These are phyloP conservation scores for Electrona antarctica DNA, from an alignment of 2,113 vertebrate species.

Conservation along the genomic window DNA sequence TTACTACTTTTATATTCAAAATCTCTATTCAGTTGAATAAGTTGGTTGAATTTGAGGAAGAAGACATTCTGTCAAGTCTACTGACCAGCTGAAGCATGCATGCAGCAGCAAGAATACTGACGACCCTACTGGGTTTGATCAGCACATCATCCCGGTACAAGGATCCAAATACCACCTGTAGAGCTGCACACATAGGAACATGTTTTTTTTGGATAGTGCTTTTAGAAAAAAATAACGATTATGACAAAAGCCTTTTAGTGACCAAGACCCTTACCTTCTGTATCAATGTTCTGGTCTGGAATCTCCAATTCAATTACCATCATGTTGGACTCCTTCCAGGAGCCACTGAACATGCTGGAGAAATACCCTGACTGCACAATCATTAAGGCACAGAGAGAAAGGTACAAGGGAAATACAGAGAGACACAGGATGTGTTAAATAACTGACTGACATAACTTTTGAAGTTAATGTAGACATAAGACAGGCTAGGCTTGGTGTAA, in stretches of 20 bases:
- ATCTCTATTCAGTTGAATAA: no score
- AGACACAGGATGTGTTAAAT: background rate
- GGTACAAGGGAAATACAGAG: background rate
- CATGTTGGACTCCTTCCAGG: slow-evolving; percentile 98
- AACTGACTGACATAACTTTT: no score
- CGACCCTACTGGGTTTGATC: slow-evolving; percentile 92
- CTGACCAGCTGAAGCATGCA: slow-evolving; percentile 97
- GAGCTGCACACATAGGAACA: slow-evolving; percentile 73
- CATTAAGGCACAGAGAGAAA: background rate
- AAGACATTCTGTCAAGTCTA: slow-evolving; percentile 24
- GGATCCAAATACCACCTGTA: slow-evolving; percentile 96
- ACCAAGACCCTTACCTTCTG: slow-evolving; percentile 84
- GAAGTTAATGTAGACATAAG: no score
- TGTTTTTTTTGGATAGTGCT: background rate
- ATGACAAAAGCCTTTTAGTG: background rate
- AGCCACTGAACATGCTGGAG: slow-evolving; percentile 99
- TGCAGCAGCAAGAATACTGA: slow-evolving; percentile 93
- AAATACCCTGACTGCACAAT: slow-evolving; percentile 92
- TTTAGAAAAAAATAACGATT: background rate
- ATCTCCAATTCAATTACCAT: slow-evolving; percentile 93
- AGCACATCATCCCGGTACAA: slow-evolving; percentile 95
- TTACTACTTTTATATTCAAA: no score
- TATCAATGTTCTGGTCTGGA: slow-evolving; percentile 96
- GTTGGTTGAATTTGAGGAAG: background rate
- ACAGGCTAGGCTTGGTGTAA: no score